Evolutionary conservation across 1,140 invertebrate genomes (phyloP).

Genomic region (Araneus ventricosus): DNA sequence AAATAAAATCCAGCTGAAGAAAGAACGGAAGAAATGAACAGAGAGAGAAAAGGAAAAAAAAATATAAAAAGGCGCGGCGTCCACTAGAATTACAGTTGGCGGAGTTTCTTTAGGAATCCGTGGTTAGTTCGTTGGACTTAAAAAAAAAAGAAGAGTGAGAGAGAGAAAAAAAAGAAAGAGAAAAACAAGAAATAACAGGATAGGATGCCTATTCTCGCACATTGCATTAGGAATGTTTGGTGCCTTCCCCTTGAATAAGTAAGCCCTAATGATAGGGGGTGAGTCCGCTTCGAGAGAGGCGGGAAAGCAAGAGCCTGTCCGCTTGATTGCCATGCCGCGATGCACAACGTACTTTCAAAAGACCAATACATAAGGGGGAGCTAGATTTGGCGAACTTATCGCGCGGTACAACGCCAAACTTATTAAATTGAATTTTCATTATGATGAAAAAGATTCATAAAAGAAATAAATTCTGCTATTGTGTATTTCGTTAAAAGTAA

Average conservation of each 20-base stretch:
- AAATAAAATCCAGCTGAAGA: conserved; percentile 37
- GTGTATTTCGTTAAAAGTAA: too few species aligned
- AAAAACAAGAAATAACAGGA: conserved; percentile 72
- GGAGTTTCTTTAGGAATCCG: conserved; percentile 63
- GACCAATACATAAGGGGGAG: conserved; percentile 9
- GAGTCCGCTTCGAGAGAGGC: conserved; percentile 27
- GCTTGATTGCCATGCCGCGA: conserved; percentile 62
- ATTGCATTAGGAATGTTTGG: conserved; percentile 75
- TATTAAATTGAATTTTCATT: conserved; percentile 6
- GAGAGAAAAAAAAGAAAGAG: conserved; percentile 52
- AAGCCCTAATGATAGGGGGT: conserved; percentile 75
- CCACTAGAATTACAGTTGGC: conserved; percentile 73
- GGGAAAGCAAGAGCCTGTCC: conserved; percentile 41
- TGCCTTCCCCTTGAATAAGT: conserved; percentile 74
- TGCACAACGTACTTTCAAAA: conserved; percentile 53
- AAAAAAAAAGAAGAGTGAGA: conserved; percentile 46
- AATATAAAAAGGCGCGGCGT: conserved; percentile 41
- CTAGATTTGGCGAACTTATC: conserved; percentile 61
- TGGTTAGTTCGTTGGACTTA: conserved; percentile 71
- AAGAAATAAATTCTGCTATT: not conserved
- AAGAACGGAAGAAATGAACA: conserved; percentile 45
- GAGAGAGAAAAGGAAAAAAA: conserved; percentile 51
- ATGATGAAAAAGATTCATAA: not conserved
- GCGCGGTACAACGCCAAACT: not conserved
- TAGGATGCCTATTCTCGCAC: conserved; percentile 73